A percentile compares a stretch with the other conserved stretches of the same genome.
Conservation (phyloP, 2,888 invertebrate species). For the Leptothorax acervorum region DNA sequence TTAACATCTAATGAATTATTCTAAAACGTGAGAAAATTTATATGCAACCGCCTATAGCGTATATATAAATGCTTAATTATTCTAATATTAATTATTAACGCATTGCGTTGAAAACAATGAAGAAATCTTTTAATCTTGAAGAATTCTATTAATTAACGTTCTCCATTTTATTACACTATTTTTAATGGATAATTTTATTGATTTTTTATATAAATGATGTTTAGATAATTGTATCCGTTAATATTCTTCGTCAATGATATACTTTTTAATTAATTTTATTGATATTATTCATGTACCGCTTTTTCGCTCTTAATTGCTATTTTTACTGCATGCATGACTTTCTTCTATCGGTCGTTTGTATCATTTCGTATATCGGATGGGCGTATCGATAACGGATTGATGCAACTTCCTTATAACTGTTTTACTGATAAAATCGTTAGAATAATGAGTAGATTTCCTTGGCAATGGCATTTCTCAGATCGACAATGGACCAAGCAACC, state of each 20-base stretch:
- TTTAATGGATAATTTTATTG: not conserved
- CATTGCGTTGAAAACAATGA: not conserved
- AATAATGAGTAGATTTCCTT: slow-evolving; percentile 65
- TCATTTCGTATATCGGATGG: slow-evolving; percentile 39
- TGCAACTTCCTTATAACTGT: slow-evolving; percentile 63
- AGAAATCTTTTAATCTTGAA: not conserved
- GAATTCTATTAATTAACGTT: not conserved
- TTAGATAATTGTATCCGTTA: not conserved
- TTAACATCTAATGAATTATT: slow-evolving; percentile 40
- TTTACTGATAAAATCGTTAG: slow-evolving; percentile 63
- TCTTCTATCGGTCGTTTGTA: not conserved
- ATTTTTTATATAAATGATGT: slow-evolving; percentile 4
- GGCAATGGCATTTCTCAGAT: slow-evolving; percentile 72
- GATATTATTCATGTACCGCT: not conserved
- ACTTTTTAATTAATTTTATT: not conserved
- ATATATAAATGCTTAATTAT: slow-evolving; percentile 15
- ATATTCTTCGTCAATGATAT: not conserved
- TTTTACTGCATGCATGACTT: not conserved
- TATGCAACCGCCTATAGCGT: slow-evolving; percentile 11
- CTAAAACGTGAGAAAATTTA: slow-evolving; percentile 27
- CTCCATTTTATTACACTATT: not conserved
- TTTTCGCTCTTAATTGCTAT: slow-evolving; percentile 5
- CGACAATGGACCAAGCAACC: slow-evolving; percentile 69
- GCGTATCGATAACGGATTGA: slow-evolving; percentile 55
- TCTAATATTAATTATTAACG: slow-evolving; percentile 21